A percentile compares a stretch with the other conserved stretches of the same genome.
Conservation (phyloP, 1,140 invertebrate species). For the Platorchestia sp. region DNA sequence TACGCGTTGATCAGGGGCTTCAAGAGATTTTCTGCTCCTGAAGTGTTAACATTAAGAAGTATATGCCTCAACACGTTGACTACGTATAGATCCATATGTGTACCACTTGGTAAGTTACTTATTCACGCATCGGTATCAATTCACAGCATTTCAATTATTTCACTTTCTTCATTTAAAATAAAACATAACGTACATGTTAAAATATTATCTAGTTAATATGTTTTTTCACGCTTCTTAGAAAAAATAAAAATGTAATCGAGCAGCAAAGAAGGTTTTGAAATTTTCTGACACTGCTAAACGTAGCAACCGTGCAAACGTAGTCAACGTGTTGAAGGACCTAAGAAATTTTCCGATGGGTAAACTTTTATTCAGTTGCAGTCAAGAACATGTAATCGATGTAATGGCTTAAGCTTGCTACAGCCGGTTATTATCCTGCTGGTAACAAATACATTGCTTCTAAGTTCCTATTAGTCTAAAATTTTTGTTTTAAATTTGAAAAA, state of each 20-base stretch:
- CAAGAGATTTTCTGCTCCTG: no score
- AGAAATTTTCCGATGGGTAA: background rate
- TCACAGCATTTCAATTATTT: no score
- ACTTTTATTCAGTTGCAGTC: background rate
- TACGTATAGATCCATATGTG: no score
- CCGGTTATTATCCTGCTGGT: background rate
- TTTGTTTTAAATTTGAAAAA: no score
- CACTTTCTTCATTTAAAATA: no score
- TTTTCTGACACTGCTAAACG: background rate
- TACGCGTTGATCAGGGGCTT: no score
- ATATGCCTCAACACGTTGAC: no score
- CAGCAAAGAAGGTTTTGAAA: background rate
- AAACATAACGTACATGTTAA: background rate
- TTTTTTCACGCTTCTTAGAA: background rate
- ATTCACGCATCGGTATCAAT: no score
- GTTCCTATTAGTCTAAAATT: no score
- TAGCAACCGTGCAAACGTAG: background rate
- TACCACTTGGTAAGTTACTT: no score
- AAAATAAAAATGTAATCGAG: background rate
- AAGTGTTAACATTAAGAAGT: no score
- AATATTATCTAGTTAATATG: background rate
- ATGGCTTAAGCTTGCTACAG: background rate
- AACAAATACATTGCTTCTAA: background rate
- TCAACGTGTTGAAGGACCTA: background rate
- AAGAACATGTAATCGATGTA: background rate